phyloP scores from a whole-genome alignment of 2,113 vertebrate genomes.

The Pristiophorus japonicus region DNA sequence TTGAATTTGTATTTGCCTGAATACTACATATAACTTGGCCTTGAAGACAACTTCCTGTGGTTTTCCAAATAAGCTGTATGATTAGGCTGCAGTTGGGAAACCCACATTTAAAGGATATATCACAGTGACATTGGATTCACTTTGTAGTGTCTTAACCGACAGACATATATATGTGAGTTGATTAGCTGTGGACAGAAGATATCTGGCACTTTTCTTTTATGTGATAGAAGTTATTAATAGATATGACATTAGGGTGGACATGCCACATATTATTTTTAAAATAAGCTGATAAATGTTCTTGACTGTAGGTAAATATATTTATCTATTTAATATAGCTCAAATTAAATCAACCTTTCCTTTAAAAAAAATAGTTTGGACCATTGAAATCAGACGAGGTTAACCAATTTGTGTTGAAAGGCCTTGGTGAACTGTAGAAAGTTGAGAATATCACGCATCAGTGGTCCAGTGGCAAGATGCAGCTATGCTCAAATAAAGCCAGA shows the following conservation, averaged over 20 bases:
- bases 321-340: neutral
- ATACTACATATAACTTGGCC: neutral
- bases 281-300: neutral
- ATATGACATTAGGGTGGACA: slow-evolving; percentile 42
- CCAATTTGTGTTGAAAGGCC: neutral
- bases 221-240: slow-evolving; percentile 47
- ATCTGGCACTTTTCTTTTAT: slow-evolving; percentile 37
- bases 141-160: neutral
- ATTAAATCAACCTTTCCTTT: neutral
- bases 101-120: neutral
- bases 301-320: neutral
- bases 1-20: slow-evolving; percentile 2
- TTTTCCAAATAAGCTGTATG: neutral
- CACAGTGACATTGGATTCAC: slow-evolving; percentile 28
- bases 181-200: slow-evolving; percentile 34
- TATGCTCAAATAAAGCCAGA: neutral
- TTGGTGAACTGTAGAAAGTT: neutral
- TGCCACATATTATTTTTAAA: neutral
- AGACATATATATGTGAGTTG: slow-evolving; percentile 12
- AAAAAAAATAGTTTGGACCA: neutral
- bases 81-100: neutral
- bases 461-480: neutral
- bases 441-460: neutral
- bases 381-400: neutral
- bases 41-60: neutral